Percentiles rank a stretch among this genome's conserved stretches.
These are phyloP conservation scores for Heloderma charlesbogerti DNA, from an alignment of 2,113 vertebrate species.

Conservation along the genomic window DNA sequence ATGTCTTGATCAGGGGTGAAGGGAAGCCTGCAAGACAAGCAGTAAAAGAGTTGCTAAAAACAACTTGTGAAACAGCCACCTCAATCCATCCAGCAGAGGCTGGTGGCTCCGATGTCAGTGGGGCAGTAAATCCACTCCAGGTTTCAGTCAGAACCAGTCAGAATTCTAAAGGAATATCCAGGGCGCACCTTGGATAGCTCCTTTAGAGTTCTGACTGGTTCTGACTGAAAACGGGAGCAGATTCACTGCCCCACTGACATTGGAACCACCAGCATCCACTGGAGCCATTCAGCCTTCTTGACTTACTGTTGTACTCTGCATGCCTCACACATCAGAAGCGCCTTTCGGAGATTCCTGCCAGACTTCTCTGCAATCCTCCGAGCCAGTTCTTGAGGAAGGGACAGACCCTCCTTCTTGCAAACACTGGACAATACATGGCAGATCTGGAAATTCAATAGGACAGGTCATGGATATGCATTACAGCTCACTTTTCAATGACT, in stretches of 20 bases:
- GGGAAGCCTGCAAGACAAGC: slow-evolving; percentile 83
- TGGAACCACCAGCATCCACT: too few relatives aligned
- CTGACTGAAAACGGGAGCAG: too few relatives aligned
- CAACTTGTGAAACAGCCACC: not conserved
- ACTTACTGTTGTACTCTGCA: slow-evolving; percentile 98
- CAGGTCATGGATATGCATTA: not conserved
- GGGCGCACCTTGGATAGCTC: too few relatives aligned
- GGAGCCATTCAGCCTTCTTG: not conserved
- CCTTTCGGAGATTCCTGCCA: slow-evolving; percentile 94
- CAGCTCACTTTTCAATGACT: not conserved
- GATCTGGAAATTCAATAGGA: slow-evolving; percentile 77
- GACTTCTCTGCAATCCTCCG: slow-evolving; percentile 90
- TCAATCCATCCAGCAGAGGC: not conserved
- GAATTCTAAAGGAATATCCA: too few relatives aligned
- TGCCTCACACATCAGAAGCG: slow-evolving; percentile 95
- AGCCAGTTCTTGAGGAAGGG: slow-evolving; percentile 90
- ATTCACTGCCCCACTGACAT: too few relatives aligned
- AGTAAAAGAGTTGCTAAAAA: slow-evolving; percentile 10
- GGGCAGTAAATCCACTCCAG: too few relatives aligned
- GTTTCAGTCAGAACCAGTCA: too few relatives aligned
- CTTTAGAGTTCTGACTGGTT: too few relatives aligned
- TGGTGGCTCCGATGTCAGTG: too few relatives aligned
- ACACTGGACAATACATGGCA: slow-evolving; percentile 88
- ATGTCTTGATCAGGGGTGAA: slow-evolving; percentile 94
- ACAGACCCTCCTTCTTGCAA: slow-evolving; percentile 94